Evolutionary conservation across 2,888 invertebrate genomes (phyloP), one percentile per base, ranked within the genome.

Genomic region (Pandemis corylana): DNA sequence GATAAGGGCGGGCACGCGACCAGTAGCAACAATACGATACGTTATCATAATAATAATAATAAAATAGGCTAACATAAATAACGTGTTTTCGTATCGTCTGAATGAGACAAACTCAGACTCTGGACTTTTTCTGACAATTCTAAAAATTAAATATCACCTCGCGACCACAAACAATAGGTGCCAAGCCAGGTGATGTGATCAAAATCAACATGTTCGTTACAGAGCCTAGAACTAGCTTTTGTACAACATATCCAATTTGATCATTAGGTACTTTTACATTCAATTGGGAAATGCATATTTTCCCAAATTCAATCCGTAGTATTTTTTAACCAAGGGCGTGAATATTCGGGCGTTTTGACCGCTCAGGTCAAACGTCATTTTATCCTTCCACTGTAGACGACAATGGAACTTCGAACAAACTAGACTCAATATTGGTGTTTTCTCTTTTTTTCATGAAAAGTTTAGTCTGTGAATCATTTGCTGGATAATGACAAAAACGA

Each of bases 1-100:
- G 81, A 87, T 92, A 94, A 75, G 70, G 56, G 49, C 81, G 84
- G 89, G 93, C 93, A 93, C 93, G 93, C 92, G 93, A 88, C 90
- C 82, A 80, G 80, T 78, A 61, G 76, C 77, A 41, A 71, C 56
- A 76, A 69, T 62, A 66, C 49, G 67, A 72, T 75, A 66, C 78
- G 82, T 82, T 83, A 84, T 76, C 81, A 80, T 79, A 59, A 78
- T 67, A 59, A 74, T 71, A 72, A 64, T 53, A 77, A 68, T 66
- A 65, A 72, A 73, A 68, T 73, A 72, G 70, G 56, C 70, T 64
- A 71, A 41, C 70, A 53, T 71, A 67, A 75, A 67, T 66, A 75
- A 67, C 49, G 74, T 73, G 68, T 68, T 68, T 68, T 49, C 59
- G 44, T 68, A 44, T 44, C 59, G 49, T 59, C 46, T 56, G 68